Conservation (phyloP, 1,140 invertebrate genomes). For the Dendroctonus ponderosae region DNA sequence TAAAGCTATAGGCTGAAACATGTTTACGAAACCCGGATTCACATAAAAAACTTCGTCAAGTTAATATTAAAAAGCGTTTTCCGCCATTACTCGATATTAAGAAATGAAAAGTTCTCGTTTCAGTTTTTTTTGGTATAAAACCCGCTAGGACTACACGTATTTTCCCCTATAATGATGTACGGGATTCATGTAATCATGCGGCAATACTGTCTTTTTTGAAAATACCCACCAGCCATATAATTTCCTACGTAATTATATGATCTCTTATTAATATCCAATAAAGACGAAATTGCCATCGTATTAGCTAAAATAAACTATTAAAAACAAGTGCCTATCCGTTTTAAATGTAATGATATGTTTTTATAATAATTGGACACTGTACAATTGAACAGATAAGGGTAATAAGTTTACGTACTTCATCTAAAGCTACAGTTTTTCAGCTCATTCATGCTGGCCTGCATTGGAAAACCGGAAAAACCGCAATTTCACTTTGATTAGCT, state of each 20-base stretch:
- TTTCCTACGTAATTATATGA: conserved; percentile 21
- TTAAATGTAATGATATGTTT: conserved; percentile 14
- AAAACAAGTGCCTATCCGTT: conserved; percentile 6
- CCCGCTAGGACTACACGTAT: too few species aligned
- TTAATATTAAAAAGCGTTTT: too few species aligned
- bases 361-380: conserved; percentile 14
- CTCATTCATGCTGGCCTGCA: too few species aligned
- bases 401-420: not conserved
- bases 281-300: conserved; percentile 18
- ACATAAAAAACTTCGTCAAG: too few species aligned
- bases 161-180: conserved; percentile 5
- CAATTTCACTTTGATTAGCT: too few species aligned
- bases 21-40: too few species aligned
- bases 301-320: conserved; percentile 15
- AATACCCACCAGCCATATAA: conserved; percentile 8
- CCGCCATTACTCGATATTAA: too few species aligned
- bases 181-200: conserved; percentile 17
- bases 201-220: conserved; percentile 21
- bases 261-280: conserved; percentile 18
- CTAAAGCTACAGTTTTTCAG: too few species aligned
- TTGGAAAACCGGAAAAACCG: too few species aligned
- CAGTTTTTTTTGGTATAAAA: too few species aligned
- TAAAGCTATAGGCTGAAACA: too few species aligned
- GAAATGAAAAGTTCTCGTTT: too few species aligned
- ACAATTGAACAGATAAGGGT: conserved; percentile 2